phyloP scores from a whole-genome alignment of 1,140 invertebrate genomes.

The Bursaphelenchus mucronatus region DNA sequence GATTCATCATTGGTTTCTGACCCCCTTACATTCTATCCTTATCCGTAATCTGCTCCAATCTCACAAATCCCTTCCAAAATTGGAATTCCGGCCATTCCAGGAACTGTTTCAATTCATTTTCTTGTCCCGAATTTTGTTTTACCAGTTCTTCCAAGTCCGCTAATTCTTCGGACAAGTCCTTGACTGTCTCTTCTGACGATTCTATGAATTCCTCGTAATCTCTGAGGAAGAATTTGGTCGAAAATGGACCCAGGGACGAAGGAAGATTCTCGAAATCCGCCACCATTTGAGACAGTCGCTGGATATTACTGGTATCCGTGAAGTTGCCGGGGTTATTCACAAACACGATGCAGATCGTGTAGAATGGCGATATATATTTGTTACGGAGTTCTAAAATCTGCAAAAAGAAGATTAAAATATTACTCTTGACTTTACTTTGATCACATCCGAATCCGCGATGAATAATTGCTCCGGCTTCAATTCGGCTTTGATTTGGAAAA shows the following conservation, averaged over 20 bases:
- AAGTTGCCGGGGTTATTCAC: conserved; percentile 59
- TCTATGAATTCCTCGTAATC: conserved; percentile 56
- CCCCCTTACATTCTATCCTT: neutral
- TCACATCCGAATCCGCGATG: conserved; percentile 47
- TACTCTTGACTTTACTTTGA: conserved; percentile 29
- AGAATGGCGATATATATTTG: conserved; percentile 56
- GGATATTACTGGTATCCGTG: conserved; percentile 29
- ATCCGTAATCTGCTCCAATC: conserved; percentile 19
- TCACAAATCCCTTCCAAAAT: conserved; percentile 60
- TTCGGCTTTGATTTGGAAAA: conserved; percentile 54
- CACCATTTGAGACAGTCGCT: conserved; percentile 42
- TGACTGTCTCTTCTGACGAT: conserved; percentile 45
- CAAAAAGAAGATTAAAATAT: conserved; percentile 12
- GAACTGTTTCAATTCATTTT: conserved; percentile 52
- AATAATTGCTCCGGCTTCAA: conserved; percentile 55
- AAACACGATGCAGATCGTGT: conserved; percentile 54
- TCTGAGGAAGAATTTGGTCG: conserved; percentile 57
- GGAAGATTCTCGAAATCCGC: conserved; percentile 50
- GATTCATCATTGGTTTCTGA: too few species aligned
- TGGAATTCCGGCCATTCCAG: conserved; percentile 58
- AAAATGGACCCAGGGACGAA: conserved; percentile 53
- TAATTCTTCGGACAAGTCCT: conserved; percentile 36
- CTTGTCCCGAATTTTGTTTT: conserved; percentile 25
- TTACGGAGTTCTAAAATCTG: conserved; percentile 51
- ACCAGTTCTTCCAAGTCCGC: conserved; percentile 34